Base-by-base conservation (phyloP, 1,140 invertebrate species). In the Colletes gigas region DNA sequence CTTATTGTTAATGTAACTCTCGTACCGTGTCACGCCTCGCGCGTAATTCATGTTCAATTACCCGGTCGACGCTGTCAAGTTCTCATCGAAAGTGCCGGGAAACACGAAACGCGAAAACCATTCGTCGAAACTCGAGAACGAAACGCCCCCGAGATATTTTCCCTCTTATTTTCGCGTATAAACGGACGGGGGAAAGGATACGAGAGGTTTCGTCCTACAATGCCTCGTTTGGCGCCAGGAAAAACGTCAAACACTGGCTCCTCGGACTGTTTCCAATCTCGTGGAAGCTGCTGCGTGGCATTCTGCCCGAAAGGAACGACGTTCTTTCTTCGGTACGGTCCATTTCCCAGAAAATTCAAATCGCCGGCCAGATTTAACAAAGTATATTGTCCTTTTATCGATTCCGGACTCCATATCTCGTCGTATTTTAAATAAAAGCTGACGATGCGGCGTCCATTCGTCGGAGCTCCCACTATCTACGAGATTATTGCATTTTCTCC, bases 201-300 rank as follows among this genome's bases (percentile, higher is more conserved):
- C 30, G 74, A 63, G n/a, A 47, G 60, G 19, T 5, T 30, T 21
- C 12, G 12, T 1, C 19, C 30, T 17, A 8, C 30, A 44, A 44
- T 17, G 68, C 15, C 41, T 47, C 39, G 52, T 59, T 67, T 47
- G 30, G 47, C 21, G 9, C 19, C n/a, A 9, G 15, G 74, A 41
- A 63, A 76, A 76, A 76, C 67, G 63, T 76, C 74, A 67, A 76
- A 76, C 21, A 76, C 52, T 52, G 74, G 30, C 57, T 39, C 74
- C 17, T 15, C 74, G 21, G 39, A 39, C 74, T 7, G 41, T 30
- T 67, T 67, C 52, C 50, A 47, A 67, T 66, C 74, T 76, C 39
- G 14, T 67, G 63, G 74, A 76, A 76, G 74, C 67, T 30, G 60
- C 63, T 47, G 63, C 63, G 63, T 76, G 63, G 63, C 73, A 76